phyloP scores from a whole-genome alignment of 23 tunicate genomes.

The Styela clava region DNA sequence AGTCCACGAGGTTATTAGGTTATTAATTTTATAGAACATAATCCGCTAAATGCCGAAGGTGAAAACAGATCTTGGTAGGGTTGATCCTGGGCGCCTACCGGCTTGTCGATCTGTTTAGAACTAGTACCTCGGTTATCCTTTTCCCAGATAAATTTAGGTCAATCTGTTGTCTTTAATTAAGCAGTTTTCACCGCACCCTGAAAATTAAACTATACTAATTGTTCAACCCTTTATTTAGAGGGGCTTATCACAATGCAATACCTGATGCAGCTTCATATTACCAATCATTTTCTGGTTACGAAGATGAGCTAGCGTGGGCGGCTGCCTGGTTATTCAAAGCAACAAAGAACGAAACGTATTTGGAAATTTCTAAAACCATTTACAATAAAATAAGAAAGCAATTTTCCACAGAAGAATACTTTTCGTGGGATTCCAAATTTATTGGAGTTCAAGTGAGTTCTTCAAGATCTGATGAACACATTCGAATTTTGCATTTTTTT shows the following conservation, averaged over 20 bases:
- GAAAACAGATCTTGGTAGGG: no score
- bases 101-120: no score
- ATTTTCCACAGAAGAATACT: neutral
- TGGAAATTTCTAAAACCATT: constrained; percentile 33
- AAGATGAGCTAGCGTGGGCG: constrained; percentile 91
- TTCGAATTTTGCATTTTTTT: neutral
- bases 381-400: neutral
- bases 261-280: constrained; percentile 72
- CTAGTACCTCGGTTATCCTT: no score
- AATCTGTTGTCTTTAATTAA: no score
- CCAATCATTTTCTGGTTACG: constrained; percentile 64
- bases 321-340: constrained; percentile 83
- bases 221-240: constrained; percentile 18
- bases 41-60: no score
- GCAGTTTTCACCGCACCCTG: no score
- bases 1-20: constrained; percentile 21
- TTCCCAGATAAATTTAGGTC: no score
- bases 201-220: no score
- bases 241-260: constrained; percentile 33
- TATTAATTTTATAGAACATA: no score
- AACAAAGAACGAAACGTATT: constrained; percentile 46
- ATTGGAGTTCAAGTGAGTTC: constrained; percentile 21
- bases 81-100: no score
- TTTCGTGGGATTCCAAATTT: constrained; percentile 24
- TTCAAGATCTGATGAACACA: neutral